A percentile compares a stretch with the other conserved stretches of the same genome.
Evolutionary conservation across 2,888 invertebrate genomes (phyloP).

Genomic region (Andrena flavipes): DNA sequence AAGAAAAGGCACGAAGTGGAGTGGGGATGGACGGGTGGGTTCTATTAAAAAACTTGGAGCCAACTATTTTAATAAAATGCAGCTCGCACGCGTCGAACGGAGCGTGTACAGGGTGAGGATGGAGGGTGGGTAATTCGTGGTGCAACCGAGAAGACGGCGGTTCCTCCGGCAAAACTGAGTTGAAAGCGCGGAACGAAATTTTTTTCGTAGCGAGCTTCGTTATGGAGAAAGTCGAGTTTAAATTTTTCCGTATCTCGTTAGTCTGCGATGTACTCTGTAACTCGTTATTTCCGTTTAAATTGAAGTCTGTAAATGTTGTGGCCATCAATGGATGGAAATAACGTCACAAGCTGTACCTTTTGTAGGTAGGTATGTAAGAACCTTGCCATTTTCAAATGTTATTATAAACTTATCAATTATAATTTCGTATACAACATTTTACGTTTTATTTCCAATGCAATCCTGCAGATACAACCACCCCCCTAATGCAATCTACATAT

Average conservation of each 20-base stretch:
- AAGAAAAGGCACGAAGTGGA: conserved; percentile 36
- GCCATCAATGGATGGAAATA: neutral
- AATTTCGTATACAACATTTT: no score
- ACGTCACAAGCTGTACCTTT: no score
- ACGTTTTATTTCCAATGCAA: neutral
- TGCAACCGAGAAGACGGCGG: neutral
- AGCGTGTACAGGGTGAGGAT: conserved; percentile 4
- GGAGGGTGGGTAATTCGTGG: neutral
- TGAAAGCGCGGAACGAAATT: neutral
- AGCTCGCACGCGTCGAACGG: conserved; percentile 55
- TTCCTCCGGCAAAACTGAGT: neutral
- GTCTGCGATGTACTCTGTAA: neutral
- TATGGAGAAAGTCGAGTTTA: neutral
- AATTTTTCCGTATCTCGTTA: conserved; percentile 5
- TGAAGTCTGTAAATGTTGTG: neutral
- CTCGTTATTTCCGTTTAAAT: conserved; percentile 7
- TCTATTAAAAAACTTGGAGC: conserved; percentile 72
- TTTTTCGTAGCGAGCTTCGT: neutral
- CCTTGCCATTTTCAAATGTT: no score
- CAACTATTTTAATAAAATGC: conserved; percentile 73
- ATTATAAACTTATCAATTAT: no score
- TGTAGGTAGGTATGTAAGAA: neutral
- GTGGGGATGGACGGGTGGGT: conserved; percentile 15
- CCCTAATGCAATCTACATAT: neutral
- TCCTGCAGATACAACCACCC: no score